These are phyloP conservation scores for Iphiclides podalirius DNA, from an alignment of 2,888 invertebrate genomes.

Conservation along the genomic window DNA sequence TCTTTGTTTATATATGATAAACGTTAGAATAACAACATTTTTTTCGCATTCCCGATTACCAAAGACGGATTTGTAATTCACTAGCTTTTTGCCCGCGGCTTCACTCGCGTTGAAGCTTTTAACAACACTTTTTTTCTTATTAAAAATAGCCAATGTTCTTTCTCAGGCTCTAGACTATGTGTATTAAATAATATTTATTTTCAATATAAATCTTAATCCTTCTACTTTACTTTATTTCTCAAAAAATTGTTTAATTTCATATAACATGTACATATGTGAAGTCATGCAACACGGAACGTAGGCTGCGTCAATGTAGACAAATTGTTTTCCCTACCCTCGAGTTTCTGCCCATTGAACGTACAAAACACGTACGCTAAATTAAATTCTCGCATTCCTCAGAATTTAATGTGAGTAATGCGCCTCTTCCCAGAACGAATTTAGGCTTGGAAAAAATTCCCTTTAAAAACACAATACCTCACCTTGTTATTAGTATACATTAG, in stretches of 20 bases:
- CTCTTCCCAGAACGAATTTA: background rate
- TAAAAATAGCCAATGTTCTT: too few species aligned
- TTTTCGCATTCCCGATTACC: too few species aligned
- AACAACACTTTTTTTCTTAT: too few species aligned
- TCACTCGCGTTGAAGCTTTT: too few species aligned
- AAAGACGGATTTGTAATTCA: too few species aligned
- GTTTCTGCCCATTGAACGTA: slow-evolving; percentile 20
- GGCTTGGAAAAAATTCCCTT: background rate
- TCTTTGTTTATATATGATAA: too few species aligned
- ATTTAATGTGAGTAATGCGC: slow-evolving; percentile 12
- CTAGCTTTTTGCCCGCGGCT: too few species aligned
- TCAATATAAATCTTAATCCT: background rate
- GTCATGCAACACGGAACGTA: slow-evolving; percentile 14
- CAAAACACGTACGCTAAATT: slow-evolving; percentile 20
- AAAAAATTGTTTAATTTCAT: slow-evolving; percentile 16
- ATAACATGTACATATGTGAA: slow-evolving; percentile 18
- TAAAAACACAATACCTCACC: background rate
- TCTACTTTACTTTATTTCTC: slow-evolving; percentile 3
- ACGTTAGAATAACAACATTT: too few species aligned
- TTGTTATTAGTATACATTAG: too few species aligned
- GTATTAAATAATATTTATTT: background rate
- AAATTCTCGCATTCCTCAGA: slow-evolving; percentile 20
- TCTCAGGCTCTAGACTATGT: background rate
- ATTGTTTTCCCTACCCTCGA: slow-evolving; percentile 21
- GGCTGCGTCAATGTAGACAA: slow-evolving; percentile 18